Percentiles rank a stretch among this genome's conserved stretches.
phyloP scores from a whole-genome alignment of 37 sponge, comb jelly and placozoan genomes.

The Aphrocallistes beatrix region DNA sequence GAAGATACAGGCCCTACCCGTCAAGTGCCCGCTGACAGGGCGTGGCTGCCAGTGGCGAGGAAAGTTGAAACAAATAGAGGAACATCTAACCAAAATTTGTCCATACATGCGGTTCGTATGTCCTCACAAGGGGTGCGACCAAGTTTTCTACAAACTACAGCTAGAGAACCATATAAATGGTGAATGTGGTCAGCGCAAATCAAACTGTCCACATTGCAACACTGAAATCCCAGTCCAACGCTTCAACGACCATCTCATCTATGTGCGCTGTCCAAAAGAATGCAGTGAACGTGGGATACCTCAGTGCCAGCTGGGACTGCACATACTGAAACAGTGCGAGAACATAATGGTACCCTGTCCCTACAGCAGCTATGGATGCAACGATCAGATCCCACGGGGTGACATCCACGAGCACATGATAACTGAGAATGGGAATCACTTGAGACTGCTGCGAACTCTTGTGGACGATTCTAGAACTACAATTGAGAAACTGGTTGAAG shows the following conservation, averaged over 20 bases:
- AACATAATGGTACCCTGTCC: neutral
- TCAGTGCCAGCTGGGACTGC: neutral
- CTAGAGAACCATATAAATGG: neutral
- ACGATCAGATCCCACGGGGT: neutral
- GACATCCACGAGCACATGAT: neutral
- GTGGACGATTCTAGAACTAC: neutral
- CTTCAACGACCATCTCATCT: neutral
- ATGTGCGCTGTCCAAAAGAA: neutral
- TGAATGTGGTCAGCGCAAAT: neutral
- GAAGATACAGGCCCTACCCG: neutral
- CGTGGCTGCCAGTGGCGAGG: conserved; percentile 10
- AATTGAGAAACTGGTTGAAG: neutral
- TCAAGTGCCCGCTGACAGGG: neutral
- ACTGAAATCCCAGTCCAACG: neutral
- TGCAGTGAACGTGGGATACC: neutral
- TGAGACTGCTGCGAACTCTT: neutral
- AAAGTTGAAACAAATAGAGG: neutral
- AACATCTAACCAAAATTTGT: neutral
- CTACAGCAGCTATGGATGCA: neutral
- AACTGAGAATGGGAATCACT: neutral
- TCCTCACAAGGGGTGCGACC: neutral
- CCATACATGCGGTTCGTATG: neutral
- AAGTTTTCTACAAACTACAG: neutral
- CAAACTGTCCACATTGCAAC: conserved; percentile 1
- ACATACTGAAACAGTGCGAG: neutral